phyloP scores from a whole-genome alignment of 1,140 invertebrate species.

The Cyclargus thomasi region DNA sequence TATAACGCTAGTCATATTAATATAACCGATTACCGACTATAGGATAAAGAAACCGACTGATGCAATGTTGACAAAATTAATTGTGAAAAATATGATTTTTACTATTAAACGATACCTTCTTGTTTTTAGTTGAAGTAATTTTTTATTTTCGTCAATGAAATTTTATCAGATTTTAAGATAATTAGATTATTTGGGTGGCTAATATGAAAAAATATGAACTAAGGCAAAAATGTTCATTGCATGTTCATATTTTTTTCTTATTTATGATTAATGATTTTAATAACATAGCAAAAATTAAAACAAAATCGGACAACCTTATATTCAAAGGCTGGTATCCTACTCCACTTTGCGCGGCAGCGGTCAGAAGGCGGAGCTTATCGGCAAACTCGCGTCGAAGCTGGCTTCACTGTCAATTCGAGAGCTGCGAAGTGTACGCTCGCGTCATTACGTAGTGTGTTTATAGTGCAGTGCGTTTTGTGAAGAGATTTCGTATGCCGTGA shows the following conservation, averaged over 20 bases:
- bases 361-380: constrained; percentile 74
- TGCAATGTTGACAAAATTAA: neutral
- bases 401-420: constrained; percentile 74
- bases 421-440: constrained; percentile 72
- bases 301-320: neutral
- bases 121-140: too few relatives aligned
- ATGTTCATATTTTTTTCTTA: too few relatives aligned
- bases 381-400: constrained; percentile 74
- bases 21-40: neutral
- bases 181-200: too few relatives aligned
- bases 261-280: too few relatives aligned
- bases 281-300: neutral
- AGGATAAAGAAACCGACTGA: neutral
- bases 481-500: constrained; percentile 71
- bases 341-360: constrained; percentile 74
- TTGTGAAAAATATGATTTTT: too few relatives aligned
- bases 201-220: too few relatives aligned
- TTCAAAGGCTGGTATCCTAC: constrained; percentile 47
- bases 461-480: constrained; percentile 72
- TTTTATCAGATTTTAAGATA: too few relatives aligned
- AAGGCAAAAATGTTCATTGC: too few relatives aligned
- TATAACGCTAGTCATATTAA: constrained; percentile 24
- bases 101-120: too few relatives aligned
- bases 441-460: constrained; percentile 74
- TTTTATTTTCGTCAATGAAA: too few relatives aligned